These are phyloP conservation scores for Drosophila anomalata DNA, from an alignment of 2,888 invertebrate species.

Conservation along the genomic window DNA sequence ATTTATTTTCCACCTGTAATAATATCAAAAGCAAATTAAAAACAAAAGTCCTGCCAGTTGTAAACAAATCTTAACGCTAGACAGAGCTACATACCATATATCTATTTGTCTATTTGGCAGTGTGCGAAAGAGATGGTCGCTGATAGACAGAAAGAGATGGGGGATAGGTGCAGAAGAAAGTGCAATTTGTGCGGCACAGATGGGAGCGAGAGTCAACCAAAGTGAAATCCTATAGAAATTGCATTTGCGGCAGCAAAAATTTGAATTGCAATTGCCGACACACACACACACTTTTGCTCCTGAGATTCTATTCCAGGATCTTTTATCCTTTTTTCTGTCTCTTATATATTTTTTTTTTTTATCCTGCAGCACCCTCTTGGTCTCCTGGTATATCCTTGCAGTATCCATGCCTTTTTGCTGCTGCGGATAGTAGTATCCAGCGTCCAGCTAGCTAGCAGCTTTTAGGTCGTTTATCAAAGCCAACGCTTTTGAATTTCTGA, in stretches of 20 bases:
- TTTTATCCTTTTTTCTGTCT: not conserved
- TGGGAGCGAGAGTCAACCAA: constrained; percentile 33
- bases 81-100: constrained; percentile 16
- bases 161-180: constrained; percentile 14
- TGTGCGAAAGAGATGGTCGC: constrained; percentile 18
- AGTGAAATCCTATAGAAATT: constrained; percentile 73
- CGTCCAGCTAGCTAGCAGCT: constrained; percentile 31
- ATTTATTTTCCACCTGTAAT: not conserved
- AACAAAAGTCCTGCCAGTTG: constrained; percentile 54
- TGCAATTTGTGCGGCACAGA: constrained; percentile 36
- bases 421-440: constrained; percentile 20
- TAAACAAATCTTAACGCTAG: constrained; percentile 53
- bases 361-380: not conserved
- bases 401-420: constrained; percentile 17
- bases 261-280: constrained; percentile 70
- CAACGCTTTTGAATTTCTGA: constrained; percentile 75
- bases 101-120: not conserved
- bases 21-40: constrained; percentile 25
- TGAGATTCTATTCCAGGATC: constrained; percentile 1
- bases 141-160: constrained; percentile 32
- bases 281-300: not conserved
- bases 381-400: not conserved
- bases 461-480: constrained; percentile 73
- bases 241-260: constrained; percentile 72
- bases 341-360: not conserved